Conservation (phyloP, 53 echinoderm and acorn worm species). For the Antedon mediterranea region DNA sequence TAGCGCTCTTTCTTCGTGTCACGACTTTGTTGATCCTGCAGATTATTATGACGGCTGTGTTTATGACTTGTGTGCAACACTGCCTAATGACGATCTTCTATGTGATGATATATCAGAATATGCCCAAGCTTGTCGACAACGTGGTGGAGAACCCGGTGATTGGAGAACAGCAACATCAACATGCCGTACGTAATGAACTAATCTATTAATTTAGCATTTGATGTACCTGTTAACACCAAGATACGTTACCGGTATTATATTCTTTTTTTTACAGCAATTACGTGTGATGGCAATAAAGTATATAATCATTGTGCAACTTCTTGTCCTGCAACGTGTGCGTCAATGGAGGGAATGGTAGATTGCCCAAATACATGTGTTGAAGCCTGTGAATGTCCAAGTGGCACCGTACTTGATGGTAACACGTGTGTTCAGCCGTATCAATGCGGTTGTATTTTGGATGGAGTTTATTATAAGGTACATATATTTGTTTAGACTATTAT, state of each 20-base stretch:
- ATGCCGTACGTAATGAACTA: slow-evolving; percentile 24
- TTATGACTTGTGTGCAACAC: no score
- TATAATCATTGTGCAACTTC: slow-evolving; percentile 45
- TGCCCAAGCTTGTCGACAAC: slow-evolving; percentile 31
- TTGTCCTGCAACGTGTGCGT: slow-evolving; percentile 43
- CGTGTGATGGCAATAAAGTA: slow-evolving; percentile 28
- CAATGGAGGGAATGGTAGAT: slow-evolving; percentile 7
- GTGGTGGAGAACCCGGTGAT: slow-evolving; percentile 31
- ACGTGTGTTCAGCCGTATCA: no score
- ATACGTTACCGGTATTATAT: not conserved
- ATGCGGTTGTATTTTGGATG: no score
- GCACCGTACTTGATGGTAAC: no score
- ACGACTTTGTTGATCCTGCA: slow-evolving; percentile 28
- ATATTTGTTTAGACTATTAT: no score
- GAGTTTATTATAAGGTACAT: no score
- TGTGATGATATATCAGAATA: slow-evolving; percentile 41
- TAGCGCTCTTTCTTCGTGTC: slow-evolving; percentile 32
- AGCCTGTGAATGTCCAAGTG: slow-evolving; percentile 13
- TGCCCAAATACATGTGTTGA: slow-evolving; percentile 30
- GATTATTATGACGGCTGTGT: slow-evolving; percentile 34
- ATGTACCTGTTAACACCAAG: no score
- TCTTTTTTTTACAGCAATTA: slow-evolving; percentile 14
- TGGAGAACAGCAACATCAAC: slow-evolving; percentile 36
- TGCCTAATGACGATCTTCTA: slow-evolving; percentile 33
- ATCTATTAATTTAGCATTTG: no score